Base-by-base conservation (phyloP, 2,797 vertebrate species). In the Gila robusta region DNA sequence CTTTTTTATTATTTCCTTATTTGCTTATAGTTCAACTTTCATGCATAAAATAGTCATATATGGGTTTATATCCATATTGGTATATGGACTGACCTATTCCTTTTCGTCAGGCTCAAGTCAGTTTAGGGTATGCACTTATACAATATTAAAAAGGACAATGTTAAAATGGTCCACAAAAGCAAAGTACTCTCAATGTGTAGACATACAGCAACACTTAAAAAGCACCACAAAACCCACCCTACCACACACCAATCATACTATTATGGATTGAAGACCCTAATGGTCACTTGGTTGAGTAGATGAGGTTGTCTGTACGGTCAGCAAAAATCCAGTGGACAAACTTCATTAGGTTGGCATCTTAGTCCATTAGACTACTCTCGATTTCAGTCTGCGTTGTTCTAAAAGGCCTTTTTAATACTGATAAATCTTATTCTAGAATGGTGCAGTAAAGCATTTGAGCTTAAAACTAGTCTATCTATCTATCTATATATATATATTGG, bases 41-140 rank as follows among this genome's bases (percentile, higher is more conserved):
- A 17, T 32, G 17, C 64, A 66, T 28, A 32, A 66, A 8, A 66
- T 16, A 66, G 74, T 56, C 49, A 56, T 39, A 39, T 23, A 70
- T 39, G 35, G 19, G 9, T 23, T 70, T 39, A 62, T 11, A n/a
- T 62, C 23, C 23, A 62, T 62, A 62, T 62, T 23, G 4, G 17
- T 32, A 59, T 59, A 59, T 59, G 56, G 23, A 26, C 52, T n/a
- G 49, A 37, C 21, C 52, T n/a, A 77, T 37, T 32, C 49, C 49
- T 23, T 83, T 39, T 56, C 71, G 80, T 56, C 26, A 64, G 21
- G 21, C 23, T 81, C 28, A 49, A 82, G 71, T 84, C 49, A 70
- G 81, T 89, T 90, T 89, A 83, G 79, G 90, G 87, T 92, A 95
- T 94, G 94, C 47, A 82, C 87, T 88, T 90, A 66, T 70, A 80